Evolutionary conservation across 2,888 invertebrate species (phyloP), one percentile per base, ranked within the genome.

Genomic region (Scelioninae gen. 2): DNA sequence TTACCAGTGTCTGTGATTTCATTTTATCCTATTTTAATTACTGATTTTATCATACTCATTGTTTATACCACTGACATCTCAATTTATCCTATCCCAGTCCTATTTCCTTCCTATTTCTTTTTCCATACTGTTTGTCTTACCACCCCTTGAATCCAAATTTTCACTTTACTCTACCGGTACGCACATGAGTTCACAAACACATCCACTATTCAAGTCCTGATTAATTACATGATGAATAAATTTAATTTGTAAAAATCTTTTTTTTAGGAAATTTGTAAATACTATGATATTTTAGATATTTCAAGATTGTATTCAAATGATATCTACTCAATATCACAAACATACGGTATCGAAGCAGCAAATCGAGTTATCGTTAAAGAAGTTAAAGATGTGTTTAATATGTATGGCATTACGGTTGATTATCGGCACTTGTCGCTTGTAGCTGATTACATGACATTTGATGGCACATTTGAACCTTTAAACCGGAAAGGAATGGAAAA

Each of bases 401-500:
- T 96, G 0, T 99, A 99, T 81, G 98, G 98, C 19, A 99, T 99
- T 81, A 91, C 92, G 6, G 97, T 99, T 2, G 96, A 98, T 87
- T 92, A 94, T 0, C 90, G 98, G 18, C 99, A 99, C 90, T 89
- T 99, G 81, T 91, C 92, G 0, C 88, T 99, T 3, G 91, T 98
- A 57, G 95, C 98, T 0, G 98, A 99, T 87, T 98, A 98, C 84
- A 98, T 99, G 98, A 99, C 98, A 0, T 96, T 92, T 79, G 94
- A 94, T 81, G 99, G 99, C 0, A 88, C 89, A 0, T 97, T 94
- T 82, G 92, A 93, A 81, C 94, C 98, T 0, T 91, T 98, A 86
- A 98, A 94, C 84, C 89, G 99, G 18, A 91, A 90, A 79, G 96
- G 97, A 6, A 96, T 99, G 92, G 93, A 93, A 78, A 90, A 92